Conservation (phyloP, 2,797 vertebrate species). For the Spea hammondii region DNA sequence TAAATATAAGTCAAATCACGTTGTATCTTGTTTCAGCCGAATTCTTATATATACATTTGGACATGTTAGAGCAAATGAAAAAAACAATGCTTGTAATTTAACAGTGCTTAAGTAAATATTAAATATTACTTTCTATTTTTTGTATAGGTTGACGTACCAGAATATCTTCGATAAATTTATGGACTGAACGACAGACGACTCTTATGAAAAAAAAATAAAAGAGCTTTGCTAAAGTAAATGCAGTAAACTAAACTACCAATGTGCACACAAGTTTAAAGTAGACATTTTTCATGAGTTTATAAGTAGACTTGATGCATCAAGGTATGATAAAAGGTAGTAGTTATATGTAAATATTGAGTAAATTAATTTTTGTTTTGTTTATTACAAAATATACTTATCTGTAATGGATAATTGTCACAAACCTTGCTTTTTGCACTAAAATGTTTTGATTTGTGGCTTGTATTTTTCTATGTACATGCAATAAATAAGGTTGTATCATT, state of each 20-base stretch:
- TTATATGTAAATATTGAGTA: slow-evolving; percentile 76
- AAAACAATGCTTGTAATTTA: too few relatives aligned
- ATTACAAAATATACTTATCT: slow-evolving; percentile 62
- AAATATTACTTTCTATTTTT: slow-evolving; percentile 14
- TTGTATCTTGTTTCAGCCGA: too few relatives aligned
- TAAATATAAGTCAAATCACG: too few relatives aligned
- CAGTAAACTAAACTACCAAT: slow-evolving; percentile 52
- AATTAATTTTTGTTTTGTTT: slow-evolving; percentile 64
- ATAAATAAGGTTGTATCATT: slow-evolving; percentile 25
- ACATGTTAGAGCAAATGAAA: too few relatives aligned
- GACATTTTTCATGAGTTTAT: slow-evolving; percentile 47
- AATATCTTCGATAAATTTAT: slow-evolving; percentile 69
- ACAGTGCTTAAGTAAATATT: too few relatives aligned
- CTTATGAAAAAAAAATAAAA: neutral
- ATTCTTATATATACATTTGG: too few relatives aligned
- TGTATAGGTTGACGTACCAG: slow-evolving; percentile 80
- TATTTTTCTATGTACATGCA: slow-evolving; percentile 51
- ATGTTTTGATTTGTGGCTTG: slow-evolving; percentile 58
- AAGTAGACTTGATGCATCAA: slow-evolving; percentile 43
- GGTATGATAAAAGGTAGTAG: slow-evolving; percentile 58
- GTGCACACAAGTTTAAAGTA: slow-evolving; percentile 54
- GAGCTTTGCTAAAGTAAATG: slow-evolving; percentile 23
- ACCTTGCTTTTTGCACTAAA: slow-evolving; percentile 59
- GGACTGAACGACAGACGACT: slow-evolving; percentile 45
- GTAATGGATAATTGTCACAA: slow-evolving; percentile 57